Percentiles rank a stretch among this genome's conserved stretches.
phyloP scores from a whole-genome alignment of 2,797 vertebrate genomes.

The Ambastaia sidthimunki region DNA sequence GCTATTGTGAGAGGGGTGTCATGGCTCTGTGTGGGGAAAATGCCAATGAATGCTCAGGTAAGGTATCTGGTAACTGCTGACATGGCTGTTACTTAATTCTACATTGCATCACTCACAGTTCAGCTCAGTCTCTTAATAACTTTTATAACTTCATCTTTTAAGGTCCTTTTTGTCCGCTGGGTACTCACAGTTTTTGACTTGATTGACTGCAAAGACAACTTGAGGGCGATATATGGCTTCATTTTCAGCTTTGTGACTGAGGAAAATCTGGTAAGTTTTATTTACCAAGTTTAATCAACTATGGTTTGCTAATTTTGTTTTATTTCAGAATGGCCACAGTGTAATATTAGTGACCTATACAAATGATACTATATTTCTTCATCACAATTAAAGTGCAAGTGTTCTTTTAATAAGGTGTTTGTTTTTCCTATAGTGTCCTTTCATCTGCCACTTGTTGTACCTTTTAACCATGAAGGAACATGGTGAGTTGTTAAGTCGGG shows the following conservation, averaged over 20 bases:
- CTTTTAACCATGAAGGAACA: slow-evolving; percentile 89
- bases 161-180: slow-evolving; percentile 94
- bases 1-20: slow-evolving; percentile 85
- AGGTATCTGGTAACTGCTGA: neutral
- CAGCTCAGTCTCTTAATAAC: slow-evolving; percentile 5
- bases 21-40: slow-evolving; percentile 84
- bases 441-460: slow-evolving; percentile 89
- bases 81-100: neutral
- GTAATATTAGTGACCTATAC: neutral
- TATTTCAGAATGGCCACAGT: slow-evolving; percentile 20
- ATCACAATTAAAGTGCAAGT: neutral
- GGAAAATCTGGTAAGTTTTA: slow-evolving; percentile 82
- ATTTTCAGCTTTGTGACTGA: slow-evolving; percentile 90
- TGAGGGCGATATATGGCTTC: slow-evolving; percentile 89
- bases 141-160: slow-evolving; percentile 45
- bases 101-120: neutral
- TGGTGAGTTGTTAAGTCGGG: slow-evolving; percentile 75
- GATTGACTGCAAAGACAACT: slow-evolving; percentile 86
- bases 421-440: slow-evolving; percentile 83
- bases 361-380: neutral
- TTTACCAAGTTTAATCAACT: neutral
- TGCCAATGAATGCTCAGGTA: slow-evolving; percentile 84
- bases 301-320: neutral
- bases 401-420: slow-evolving; percentile 2
- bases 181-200: slow-evolving; percentile 92